phyloP scores from a whole-genome alignment of 2,888 invertebrate genomes.

The Acanthosepion lycidas region DNA sequence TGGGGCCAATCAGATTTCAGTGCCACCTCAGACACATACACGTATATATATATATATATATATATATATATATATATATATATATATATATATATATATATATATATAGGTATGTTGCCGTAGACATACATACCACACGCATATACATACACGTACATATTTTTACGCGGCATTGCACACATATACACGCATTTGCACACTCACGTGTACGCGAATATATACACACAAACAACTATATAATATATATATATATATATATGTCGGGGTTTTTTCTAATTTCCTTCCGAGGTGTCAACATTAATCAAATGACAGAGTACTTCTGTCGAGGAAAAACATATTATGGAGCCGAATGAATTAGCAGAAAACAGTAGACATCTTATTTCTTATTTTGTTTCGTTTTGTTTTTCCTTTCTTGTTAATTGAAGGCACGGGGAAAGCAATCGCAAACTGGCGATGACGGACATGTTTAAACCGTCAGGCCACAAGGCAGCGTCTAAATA shows the following conservation, averaged over 20 bases:
- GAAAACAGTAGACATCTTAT: background rate
- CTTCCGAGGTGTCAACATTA: background rate
- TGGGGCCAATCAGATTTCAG: too few relatives aligned
- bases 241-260: background rate
- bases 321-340: constrained; percentile 33
- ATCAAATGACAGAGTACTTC: background rate
- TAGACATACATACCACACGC: background rate
- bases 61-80: background rate
- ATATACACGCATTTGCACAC: background rate
- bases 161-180: background rate
- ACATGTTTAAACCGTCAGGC: background rate
- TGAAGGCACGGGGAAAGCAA: background rate
- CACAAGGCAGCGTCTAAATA: background rate
- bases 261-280: background rate
- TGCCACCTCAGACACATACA: too few relatives aligned
- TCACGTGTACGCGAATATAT: background rate
- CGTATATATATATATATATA: too few relatives aligned
- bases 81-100: background rate
- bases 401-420: background rate
- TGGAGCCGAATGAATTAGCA: constrained; percentile 11
- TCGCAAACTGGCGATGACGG: background rate
- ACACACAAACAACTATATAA: background rate
- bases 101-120: background rate
- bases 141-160: background rate
- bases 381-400: background rate